Evolutionary conservation across 2,888 invertebrate genomes (phyloP).

Genomic region (Dione vanillae): DNA sequence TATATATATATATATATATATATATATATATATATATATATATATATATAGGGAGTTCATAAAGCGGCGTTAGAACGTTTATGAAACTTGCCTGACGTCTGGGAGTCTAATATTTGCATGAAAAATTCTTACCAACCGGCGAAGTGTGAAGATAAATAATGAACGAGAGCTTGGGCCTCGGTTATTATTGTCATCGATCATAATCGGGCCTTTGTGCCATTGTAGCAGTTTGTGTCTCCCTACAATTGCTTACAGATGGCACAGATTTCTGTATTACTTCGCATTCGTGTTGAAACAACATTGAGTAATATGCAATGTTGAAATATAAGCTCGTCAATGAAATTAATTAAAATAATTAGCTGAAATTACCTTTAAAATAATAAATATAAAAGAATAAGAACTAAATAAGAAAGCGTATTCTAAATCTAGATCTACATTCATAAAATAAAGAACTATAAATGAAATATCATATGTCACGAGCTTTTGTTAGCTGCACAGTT

Average conservation of each 20-base stretch:
- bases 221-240: slow-evolving; percentile 36
- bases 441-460: neutral
- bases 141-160: slow-evolving; percentile 75
- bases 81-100: slow-evolving; percentile 50
- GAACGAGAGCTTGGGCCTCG: slow-evolving; percentile 59
- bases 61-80: slow-evolving; percentile 48
- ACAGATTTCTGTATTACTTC: slow-evolving; percentile 15
- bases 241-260: slow-evolving; percentile 40
- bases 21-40: too few relatives aligned
- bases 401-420: too few relatives aligned
- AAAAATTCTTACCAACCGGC: slow-evolving; percentile 65
- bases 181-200: slow-evolving; percentile 72
- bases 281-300: slow-evolving; percentile 2
- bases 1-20: too few relatives aligned
- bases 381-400: too few relatives aligned
- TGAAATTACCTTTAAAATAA: neutral
- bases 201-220: slow-evolving; percentile 51
- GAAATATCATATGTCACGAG: neutral
- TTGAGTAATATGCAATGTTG: neutral
- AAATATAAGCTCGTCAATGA: neutral
- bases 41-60: slow-evolving; percentile 44
- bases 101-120: slow-evolving; percentile 66
- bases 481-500: neutral
- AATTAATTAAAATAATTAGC: neutral
- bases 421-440: neutral